Conservation (phyloP, 1,140 invertebrate genomes). For the Drosophila burlai region DNA sequence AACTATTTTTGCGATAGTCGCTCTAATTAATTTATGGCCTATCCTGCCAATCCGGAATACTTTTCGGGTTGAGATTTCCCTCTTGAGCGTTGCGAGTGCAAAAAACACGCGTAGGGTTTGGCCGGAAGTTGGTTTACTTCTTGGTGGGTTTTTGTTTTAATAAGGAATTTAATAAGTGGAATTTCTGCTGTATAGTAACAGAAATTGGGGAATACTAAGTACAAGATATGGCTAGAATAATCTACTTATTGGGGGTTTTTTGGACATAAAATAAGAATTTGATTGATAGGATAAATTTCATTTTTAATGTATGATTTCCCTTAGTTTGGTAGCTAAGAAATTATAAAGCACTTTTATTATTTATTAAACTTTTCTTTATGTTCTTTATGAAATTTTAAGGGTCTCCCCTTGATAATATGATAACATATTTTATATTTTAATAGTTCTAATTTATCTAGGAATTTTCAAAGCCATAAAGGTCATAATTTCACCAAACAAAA, state of each 20-base stretch:
- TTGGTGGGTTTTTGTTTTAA: not conserved
- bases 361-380: not conserved
- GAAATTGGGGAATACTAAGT: not conserved
- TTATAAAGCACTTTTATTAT: no score
- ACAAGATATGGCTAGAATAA: not conserved
- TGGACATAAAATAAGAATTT: not conserved
- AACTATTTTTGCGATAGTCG: conserved; percentile 65
- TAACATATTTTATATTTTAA: not conserved
- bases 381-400: not conserved
- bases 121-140: conserved; percentile 15
- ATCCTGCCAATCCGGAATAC: conserved; percentile 47
- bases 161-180: not conserved
- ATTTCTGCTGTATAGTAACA: not conserved
- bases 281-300: not conserved
- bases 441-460: not conserved
- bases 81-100: conserved; percentile 14
- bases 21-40: conserved; percentile 76
- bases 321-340: no score
- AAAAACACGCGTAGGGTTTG: conserved; percentile 4
- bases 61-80: conserved; percentile 31
- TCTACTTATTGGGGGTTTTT: not conserved
- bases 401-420: not conserved
- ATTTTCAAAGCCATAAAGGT: not conserved
- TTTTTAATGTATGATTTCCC: not conserved
- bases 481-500: conserved; percentile 1